A percentile compares a stretch with the other conserved stretches of the same genome.
Conservation (phyloP, 2,797 vertebrate species). For the Melanotaenia nigrans region DNA sequence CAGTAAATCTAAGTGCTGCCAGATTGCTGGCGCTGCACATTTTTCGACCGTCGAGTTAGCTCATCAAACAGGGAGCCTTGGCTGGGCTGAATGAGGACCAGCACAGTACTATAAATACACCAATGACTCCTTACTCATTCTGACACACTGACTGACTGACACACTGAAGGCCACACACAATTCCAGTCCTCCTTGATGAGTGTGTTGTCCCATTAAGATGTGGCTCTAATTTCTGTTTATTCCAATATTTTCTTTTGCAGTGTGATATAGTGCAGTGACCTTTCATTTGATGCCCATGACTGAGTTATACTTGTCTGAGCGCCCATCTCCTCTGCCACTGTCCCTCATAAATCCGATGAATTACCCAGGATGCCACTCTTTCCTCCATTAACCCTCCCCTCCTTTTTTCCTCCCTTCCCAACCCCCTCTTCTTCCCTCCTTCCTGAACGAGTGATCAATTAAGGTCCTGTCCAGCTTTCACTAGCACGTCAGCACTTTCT, state of each 20-base stretch:
- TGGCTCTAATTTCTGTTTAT: constrained; percentile 60
- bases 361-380: constrained; percentile 64
- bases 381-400: constrained; percentile 74
- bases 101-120: constrained; percentile 67
- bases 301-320: constrained; percentile 70
- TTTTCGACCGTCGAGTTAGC: constrained; percentile 60
- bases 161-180: constrained; percentile 31
- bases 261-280: constrained; percentile 66
- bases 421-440: constrained; percentile 32
- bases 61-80: constrained; percentile 55
- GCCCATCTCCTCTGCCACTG: constrained; percentile 59
- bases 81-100: constrained; percentile 55
- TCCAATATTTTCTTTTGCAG: constrained; percentile 36
- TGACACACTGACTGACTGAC: constrained; percentile 56
- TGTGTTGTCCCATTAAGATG: constrained; percentile 18
- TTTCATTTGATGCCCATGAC: constrained; percentile 67
- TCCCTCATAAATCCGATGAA: constrained; percentile 72
- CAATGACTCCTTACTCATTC: constrained; percentile 34
- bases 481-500: constrained; percentile 76
- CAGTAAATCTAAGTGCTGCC: constrained; percentile 79
- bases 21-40: constrained; percentile 80
- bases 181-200: constrained; percentile 16
- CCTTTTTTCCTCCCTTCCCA: constrained; percentile 21
- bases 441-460: constrained; percentile 82
- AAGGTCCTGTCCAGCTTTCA: constrained; percentile 70